Base-by-base conservation (phyloP, 1,140 invertebrate species). In the Spodoptera litura region DNA sequence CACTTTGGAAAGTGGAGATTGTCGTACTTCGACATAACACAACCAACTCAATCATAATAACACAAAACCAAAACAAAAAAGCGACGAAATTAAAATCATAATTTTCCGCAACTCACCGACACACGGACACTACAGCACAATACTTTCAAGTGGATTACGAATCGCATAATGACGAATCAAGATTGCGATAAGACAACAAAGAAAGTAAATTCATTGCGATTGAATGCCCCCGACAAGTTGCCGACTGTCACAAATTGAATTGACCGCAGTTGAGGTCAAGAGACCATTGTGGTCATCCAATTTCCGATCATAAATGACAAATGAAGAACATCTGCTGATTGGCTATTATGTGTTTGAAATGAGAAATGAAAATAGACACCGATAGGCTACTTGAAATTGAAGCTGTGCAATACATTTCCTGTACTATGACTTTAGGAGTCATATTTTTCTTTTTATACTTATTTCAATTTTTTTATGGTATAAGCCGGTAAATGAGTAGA, bases 171-270 rank as follows among this genome's bases (percentile, higher is more conserved):
- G 62, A 66, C 62, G 62, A 66, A 66, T 66, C 38, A 66, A 66
- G 62, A 66, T 66, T 49, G 10, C 44, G 62, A 49, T 49, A 66
- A 49, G 59, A 64, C 35, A 78, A 68, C 61, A 68, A 77, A 62
- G 81, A 73, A 79, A 82, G 78, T 77, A 79, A 44, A 79, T 82
- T 82, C 79, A 77, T 74, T 76, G 53, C 53, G 74, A 74, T 58
- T 80, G 78, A 78, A 75, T 74, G 78, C 61, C 11, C 6, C 31
- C 38, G 38, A 15, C 61, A 5, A 64, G 68, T 70, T 66, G 53
- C 52, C 78, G 70, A 76, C 78, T 62, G 79, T 78, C 79, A 78
- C 74, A 58, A 74, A 82, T 78, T 79, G 74, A 82, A 82, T 79
- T 82, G 74, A 82, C 74, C 81, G 78, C 56, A 61, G 55, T 44